Conservation (phyloP, 2,888 invertebrate genomes). For the Drosophila multiciliata region DNA sequence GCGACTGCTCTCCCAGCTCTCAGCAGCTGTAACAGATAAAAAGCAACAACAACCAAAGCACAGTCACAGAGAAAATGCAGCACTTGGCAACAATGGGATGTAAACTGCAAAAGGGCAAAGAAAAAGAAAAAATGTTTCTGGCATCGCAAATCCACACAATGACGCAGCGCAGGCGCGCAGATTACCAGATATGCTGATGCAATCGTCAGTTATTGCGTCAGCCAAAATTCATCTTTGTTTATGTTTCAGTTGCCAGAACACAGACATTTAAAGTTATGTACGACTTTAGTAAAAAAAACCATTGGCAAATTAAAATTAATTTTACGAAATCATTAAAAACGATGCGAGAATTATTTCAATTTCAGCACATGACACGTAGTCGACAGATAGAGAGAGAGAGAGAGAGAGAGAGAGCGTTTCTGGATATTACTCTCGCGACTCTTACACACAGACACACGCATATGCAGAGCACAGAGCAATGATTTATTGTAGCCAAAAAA, state of each 20-base stretch:
- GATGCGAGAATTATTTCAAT: conserved; percentile 17
- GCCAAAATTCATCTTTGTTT: conserved; percentile 39
- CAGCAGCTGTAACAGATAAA: conserved; percentile 4
- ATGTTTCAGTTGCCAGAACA: conserved; percentile 12
- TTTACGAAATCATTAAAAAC: conserved; percentile 57
- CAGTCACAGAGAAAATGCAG: conserved; percentile 8
- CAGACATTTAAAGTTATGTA: conserved; percentile 4
- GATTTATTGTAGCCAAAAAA: conserved; percentile 34
- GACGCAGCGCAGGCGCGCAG: conserved; percentile 56
- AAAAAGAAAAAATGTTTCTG: conserved; percentile 15
- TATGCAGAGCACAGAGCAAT: conserved; percentile 10
- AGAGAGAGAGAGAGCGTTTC: neutral
- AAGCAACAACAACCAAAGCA: conserved; percentile 5
- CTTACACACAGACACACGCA: neutral
- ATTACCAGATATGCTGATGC: conserved; percentile 68
- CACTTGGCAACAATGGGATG: conserved; percentile 44
- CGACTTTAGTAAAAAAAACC: conserved; percentile 13
- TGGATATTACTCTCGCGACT: neutral
- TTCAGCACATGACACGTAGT: conserved; percentile 30
- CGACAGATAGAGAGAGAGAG: neutral
- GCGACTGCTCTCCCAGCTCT: conserved; percentile 24
- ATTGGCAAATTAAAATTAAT: conserved; percentile 59
- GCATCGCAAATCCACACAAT: neutral
- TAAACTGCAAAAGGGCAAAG: conserved; percentile 9
- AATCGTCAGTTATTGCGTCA: conserved; percentile 71